Evolutionary conservation across 1,140 invertebrate genomes (phyloP), one percentile per base, ranked within the genome.

Genomic region (Drosophila virilis): DNA sequence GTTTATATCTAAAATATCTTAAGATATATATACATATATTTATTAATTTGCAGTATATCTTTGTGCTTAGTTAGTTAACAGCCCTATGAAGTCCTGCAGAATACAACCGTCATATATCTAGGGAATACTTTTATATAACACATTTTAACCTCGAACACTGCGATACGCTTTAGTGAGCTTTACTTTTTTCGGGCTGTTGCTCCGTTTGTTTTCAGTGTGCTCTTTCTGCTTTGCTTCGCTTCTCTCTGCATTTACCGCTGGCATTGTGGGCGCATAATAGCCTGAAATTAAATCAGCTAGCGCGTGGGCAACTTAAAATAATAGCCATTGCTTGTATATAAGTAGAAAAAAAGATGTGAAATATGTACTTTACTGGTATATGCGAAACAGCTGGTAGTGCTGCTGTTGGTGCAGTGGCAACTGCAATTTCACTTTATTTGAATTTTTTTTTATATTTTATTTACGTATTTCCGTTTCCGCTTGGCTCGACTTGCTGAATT

Each of bases 231-330:
- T 64, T 50, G 55, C 37, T 54, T 35, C 51, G 67, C 33, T 61
- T 65, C 54, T 61, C 57, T 74, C 38, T 64, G 51, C 70, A 75
- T 68, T 89, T 83, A 88, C 77, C 80, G 77, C 64, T 83, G 77
- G 60, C 77, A 83, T 83, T 89, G 84, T 89, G 84, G 79, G 84
- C 71, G 77, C 84, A 89, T 89, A 89, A 89, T 89, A 84, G 84
- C 68, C 77, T 74, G 80, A 89, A 89, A 89, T 89, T 89, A 89
- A 89, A 89, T 89, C 84, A 89, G 80, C 77, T 38, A 80, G 80
- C 84, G 84, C 84, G 80, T 84, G 84, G 84, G 54, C 83, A 89
- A 84, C 84, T 89, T 89, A 89, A 89, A 89, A 89, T 88, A 89
- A 90, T 90, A 89, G 84, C 84, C 80, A 89, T 84, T 89, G 84